Base-by-base conservation (phyloP, 2,888 invertebrate genomes). In the Tanytarsus gracilentus region DNA sequence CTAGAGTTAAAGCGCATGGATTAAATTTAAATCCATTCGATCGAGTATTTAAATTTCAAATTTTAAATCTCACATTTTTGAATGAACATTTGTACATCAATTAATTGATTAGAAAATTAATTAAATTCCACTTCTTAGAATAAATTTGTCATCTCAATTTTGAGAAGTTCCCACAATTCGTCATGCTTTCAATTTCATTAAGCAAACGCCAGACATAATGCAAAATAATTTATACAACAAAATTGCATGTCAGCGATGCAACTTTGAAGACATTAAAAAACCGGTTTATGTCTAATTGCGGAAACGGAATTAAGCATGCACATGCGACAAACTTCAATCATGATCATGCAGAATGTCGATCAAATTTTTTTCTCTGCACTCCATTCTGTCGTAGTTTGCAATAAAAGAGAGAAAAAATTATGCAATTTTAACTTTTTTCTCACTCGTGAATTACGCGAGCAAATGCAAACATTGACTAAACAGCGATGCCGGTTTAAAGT, bases 231-330 rank as follows among this genome's bases (percentile, higher is more conserved):
- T 44, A 18, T 9, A 44, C 11, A 44, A 14, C 25, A 25, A 25
- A 14, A 29, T 9, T 29, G 29, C 29, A 29, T 29, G n/a, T n/a
- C n/a, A n/a, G n/a, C n/a, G n/a, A n/a, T n/a, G n/a, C n/a, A n/a
- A n/a, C n/a, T n/a, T n/a, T 44, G 33, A 33, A n/a, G n/a, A 33
- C 9, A 44, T 23, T 8, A 33, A 8, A 23, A 53, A 53, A 53
- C 53, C 1, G 23, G 53, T 53, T 36, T 53, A 36, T 36, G 14
- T 53, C 27, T 39, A 55, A 55, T 55, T 55, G 40, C 39, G 55
- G 55, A 55, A 55, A 55, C 55, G 55, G 55, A 55, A 55, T n/a
- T 11, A 25, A 39, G 16, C 6, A 49, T 16, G n/a, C 1, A 18
- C 49, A 49, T 49, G 49, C 49, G 49, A 49, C 49, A 49, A 16